Base-by-base conservation (phyloP, 1,140 invertebrate species). In the Holotrichia oblita region DNA sequence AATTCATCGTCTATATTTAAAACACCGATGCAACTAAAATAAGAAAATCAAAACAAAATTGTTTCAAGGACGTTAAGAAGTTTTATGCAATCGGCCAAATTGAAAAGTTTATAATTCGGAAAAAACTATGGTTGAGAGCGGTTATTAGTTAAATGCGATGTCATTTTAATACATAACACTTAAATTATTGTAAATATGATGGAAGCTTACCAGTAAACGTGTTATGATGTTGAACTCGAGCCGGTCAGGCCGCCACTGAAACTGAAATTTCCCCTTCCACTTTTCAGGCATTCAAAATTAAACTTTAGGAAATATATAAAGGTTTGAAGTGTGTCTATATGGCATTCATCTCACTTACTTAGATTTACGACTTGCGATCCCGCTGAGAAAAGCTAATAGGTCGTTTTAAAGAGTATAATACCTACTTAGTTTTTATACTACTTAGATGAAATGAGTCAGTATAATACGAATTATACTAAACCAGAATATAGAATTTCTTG, bases 221-320 rank as follows among this genome's bases (percentile, higher is more conserved):
- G 27, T 14, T 69, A 34, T 74, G 73, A 44, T 74, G 73, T 74
- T 74, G 73, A 74, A 74, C 73, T 74, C 73, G 73, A 22, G 73
- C 73, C 34, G 34, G 73, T 42, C 27, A n/a, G 40, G 73, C 73
- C 73, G 73, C 40, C 73, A 74, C 73, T 74, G 73, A 74, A 41
- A 44, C 73, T 44, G 73, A 40, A 44, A 74, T 44, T 74, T 74
- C 73, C 73, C 73, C 73, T 74, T 74, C 73, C 73, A 74, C 73
- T 74, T 72, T 74, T 74, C 73, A 44, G 40, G 41, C 73, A 74
- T 74, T 74, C 41, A 40, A 74, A 74, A 74, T 74, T 74, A 41
- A 41, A 74, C 61, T 12, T 69, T 34, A 20, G 61, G 17, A 69
- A 69, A 69, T 27, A 20, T 69, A 55, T 55, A 34, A 20, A 69